These are phyloP conservation scores for Pionites leucogaster DNA, from an alignment of 2,113 vertebrate genomes.

Conservation along the genomic window DNA sequence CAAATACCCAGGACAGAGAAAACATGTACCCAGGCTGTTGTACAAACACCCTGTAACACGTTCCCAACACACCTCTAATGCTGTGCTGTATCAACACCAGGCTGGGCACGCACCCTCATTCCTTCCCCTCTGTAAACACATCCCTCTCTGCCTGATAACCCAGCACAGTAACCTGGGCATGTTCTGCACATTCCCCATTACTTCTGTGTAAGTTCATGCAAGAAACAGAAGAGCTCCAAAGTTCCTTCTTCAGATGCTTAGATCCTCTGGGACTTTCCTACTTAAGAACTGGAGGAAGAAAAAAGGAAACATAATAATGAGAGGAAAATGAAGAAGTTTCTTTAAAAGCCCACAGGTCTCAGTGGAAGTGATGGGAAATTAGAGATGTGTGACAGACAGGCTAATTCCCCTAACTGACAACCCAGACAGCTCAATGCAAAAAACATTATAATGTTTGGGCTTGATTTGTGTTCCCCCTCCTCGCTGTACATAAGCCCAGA, in stretches of 20 bases:
- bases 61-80: rapidly evolving
- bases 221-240: background rate
- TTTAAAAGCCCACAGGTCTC: conserved; percentile 26
- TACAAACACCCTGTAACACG: background rate
- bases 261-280: background rate
- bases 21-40: rapidly evolving
- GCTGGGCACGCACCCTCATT: rapidly evolving
- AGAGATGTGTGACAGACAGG: background rate
- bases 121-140: rapidly evolving
- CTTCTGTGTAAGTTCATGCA: background rate
- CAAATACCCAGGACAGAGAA: background rate
- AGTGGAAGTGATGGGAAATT: conserved; percentile 25
- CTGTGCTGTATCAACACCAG: rapidly evolving
- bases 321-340: background rate
- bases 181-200: background rate
- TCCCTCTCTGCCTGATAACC: background rate
- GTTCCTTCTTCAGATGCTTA: background rate
- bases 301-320: conserved; percentile 11
- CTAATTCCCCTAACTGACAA: conserved; percentile 51
- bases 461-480: background rate
- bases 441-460: background rate
- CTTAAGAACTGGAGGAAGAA: background rate
- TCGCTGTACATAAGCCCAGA: rapidly evolving
- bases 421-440: background rate
- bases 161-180: rapidly evolving